phyloP scores from a whole-genome alignment of 2,888 invertebrate genomes.

The Adineta ricciae region DNA sequence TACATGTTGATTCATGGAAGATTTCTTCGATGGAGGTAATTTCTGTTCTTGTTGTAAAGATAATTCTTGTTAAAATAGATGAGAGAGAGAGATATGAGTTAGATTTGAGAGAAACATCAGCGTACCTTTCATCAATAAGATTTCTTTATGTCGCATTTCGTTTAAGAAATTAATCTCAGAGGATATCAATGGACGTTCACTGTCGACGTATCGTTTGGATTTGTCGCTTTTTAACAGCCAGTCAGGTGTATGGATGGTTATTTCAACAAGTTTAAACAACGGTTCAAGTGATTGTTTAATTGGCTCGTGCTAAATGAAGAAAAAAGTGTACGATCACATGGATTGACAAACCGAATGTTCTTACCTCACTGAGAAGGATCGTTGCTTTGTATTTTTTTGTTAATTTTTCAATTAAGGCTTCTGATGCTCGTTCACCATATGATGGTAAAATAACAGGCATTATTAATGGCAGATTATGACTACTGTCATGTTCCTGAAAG shows the following conservation, averaged over 20 bases:
- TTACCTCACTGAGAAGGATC: background rate
- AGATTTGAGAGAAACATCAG: background rate
- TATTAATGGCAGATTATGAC: background rate
- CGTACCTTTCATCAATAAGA: background rate
- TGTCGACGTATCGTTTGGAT: background rate
- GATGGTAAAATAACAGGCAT: slow-evolving; percentile 11
- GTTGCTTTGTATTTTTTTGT: background rate
- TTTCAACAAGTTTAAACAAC: background rate
- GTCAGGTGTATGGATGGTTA: background rate
- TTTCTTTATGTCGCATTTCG: slow-evolving; percentile 3
- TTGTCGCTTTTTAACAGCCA: background rate
- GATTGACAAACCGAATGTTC: no score
- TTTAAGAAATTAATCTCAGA: background rate
- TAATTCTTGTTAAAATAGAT: background rate
- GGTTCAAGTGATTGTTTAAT: background rate
- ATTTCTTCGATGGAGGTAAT: background rate
- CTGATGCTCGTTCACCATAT: background rate
- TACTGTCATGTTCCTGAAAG: background rate
- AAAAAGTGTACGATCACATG: background rate
- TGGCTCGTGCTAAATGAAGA: background rate
- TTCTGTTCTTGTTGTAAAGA: slow-evolving; percentile 14
- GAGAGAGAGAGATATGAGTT: background rate
- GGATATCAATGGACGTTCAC: background rate
- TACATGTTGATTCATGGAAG: background rate
- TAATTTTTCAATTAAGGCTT: background rate